phyloP scores from a whole-genome alignment of 2,113 vertebrate genomes.

The Sinocyclocheilus rhinocerous region DNA sequence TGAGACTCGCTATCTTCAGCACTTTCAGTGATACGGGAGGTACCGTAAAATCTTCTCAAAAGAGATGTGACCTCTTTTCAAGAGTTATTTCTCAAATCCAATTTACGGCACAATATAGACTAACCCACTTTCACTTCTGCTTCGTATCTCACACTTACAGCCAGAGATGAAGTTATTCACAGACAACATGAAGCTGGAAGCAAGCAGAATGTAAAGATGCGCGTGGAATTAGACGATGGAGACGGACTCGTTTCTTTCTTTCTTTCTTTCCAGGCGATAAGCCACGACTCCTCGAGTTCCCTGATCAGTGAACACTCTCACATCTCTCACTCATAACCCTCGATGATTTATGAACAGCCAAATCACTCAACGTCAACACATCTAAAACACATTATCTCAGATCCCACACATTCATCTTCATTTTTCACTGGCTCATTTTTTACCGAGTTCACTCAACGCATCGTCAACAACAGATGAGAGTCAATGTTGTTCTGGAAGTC shows the following conservation, averaged over 20 bases:
- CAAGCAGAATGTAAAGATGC: neutral
- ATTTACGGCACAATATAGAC: slow-evolving; percentile 16
- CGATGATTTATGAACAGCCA: slow-evolving; percentile 37
- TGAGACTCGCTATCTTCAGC: neutral
- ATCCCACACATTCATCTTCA: slow-evolving; percentile 29
- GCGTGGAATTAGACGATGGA: neutral
- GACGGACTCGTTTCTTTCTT: neutral
- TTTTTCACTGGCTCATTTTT: slow-evolving; percentile 36
- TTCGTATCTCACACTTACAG: neutral
- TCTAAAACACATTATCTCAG: slow-evolving; percentile 48
- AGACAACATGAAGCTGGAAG: neutral
- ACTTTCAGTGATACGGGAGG: neutral
- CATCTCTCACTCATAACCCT: slow-evolving; percentile 14
- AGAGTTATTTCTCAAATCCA: slow-evolving; percentile 15
- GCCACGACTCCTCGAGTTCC: neutral
- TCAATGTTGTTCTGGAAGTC: neutral
- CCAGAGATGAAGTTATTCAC: neutral
- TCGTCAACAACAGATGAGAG: neutral
- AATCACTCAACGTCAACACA: slow-evolving; percentile 49
- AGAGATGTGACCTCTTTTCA: slow-evolving; percentile 32
- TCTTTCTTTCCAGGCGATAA: neutral
- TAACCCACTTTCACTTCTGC: slow-evolving; percentile 43
- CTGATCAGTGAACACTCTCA: neutral
- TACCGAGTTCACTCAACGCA: slow-evolving; percentile 12
- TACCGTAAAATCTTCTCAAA: slow-evolving; percentile 32